A percentile compares a stretch with the other conserved stretches of the same genome.
Conservation (phyloP, 2,113 vertebrate genomes). For the Gymnogyps californianus region DNA sequence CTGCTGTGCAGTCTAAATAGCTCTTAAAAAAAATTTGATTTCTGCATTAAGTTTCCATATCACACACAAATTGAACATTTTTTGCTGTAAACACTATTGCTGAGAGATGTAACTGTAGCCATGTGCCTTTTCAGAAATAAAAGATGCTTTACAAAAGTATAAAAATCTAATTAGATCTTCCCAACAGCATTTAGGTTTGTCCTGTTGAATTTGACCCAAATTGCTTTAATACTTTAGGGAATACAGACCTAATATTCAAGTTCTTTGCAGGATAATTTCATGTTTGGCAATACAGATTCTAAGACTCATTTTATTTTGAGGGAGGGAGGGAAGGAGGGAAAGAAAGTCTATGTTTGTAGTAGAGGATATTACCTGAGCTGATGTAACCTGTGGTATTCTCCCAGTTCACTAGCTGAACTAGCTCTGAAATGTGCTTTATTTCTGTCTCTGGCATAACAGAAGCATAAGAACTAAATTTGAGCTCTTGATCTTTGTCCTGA, state of each 20-base stretch:
- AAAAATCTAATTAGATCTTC: not conserved
- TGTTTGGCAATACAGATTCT: not conserved
- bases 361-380: not conserved
- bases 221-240: not conserved
- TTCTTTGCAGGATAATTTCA: not conserved
- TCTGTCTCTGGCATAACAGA: not conserved
- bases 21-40: not conserved
- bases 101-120: not conserved
- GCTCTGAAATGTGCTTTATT: not conserved
- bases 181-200: not conserved
- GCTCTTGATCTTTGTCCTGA: not conserved
- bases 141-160: not conserved
- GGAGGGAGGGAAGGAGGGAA: not conserved
- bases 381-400: not conserved
- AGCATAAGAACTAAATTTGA: not conserved
- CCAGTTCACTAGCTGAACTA: not conserved
- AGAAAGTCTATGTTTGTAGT: not conserved
- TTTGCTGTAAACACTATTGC: not conserved
- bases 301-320: not conserved
- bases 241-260: not conserved
- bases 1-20: not conserved
- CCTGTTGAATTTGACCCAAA: not conserved
- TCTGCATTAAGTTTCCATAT: not conserved
- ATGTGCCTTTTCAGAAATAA: not conserved
- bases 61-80: not conserved